These are phyloP conservation scores for Marmota flaviventris DNA, from an alignment of 2,113 vertebrate genomes.

Conservation along the genomic window DNA sequence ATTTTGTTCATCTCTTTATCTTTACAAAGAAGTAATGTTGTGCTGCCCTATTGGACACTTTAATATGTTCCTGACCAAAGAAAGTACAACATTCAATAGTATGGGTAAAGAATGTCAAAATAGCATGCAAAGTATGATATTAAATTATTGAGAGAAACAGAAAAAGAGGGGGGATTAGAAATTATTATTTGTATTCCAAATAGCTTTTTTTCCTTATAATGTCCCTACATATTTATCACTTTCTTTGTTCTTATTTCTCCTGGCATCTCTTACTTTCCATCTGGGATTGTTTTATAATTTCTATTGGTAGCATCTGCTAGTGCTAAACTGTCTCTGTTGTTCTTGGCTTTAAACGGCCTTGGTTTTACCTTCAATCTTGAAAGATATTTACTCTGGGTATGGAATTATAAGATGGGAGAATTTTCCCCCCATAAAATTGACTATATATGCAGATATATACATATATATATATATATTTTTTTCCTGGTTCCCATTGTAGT, in stretches of 20 bases:
- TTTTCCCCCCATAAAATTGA: background rate
- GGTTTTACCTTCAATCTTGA: conserved; percentile 46
- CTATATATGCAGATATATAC: background rate
- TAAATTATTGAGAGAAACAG: conserved; percentile 17
- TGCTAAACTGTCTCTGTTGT: background rate
- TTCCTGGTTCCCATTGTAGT: background rate
- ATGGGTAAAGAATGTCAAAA: background rate
- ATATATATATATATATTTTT: background rate
- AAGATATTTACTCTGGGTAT: background rate
- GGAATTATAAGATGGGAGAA: background rate
- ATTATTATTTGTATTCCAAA: background rate
- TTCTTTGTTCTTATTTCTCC: conserved; percentile 52
- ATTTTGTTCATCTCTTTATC: background rate
- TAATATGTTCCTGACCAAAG: background rate
- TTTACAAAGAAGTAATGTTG: background rate
- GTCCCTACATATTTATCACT: conserved; percentile 3
- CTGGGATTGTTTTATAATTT: conserved; percentile 55
- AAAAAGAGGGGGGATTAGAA: background rate
- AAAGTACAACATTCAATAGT: background rate
- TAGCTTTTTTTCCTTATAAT: background rate
- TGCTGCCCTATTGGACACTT: background rate
- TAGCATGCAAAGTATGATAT: background rate
- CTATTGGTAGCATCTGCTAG: conserved; percentile 38
- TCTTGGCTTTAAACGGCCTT: conserved; percentile 30
- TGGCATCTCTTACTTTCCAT: conserved; percentile 39